These are phyloP conservation scores for Melanotaenia nigrans DNA, from an alignment of 2,797 vertebrate genomes.

Conservation along the genomic window DNA sequence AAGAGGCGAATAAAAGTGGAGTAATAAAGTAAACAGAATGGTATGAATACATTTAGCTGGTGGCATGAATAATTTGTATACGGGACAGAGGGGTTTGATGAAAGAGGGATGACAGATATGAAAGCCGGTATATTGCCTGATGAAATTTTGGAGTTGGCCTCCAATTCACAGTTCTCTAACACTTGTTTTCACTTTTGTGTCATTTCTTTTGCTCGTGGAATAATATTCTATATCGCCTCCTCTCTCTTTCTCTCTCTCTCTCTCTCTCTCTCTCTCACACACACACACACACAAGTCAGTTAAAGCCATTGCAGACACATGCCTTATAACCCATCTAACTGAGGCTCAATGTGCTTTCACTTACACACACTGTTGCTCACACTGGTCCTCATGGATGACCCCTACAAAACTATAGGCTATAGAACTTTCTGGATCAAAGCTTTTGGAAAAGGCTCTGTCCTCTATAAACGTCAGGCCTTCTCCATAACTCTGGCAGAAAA, in stretches of 20 bases:
- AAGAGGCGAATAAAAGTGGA: conserved; percentile 80
- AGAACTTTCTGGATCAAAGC: conserved; percentile 79
- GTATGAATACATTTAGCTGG: conserved; percentile 82
- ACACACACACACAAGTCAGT: not conserved
- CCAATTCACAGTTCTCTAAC: conserved; percentile 36
- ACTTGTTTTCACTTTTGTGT: conserved; percentile 29
- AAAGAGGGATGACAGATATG: conserved; percentile 72
- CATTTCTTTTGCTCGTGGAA: conserved; percentile 12
- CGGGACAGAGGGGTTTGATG: conserved; percentile 67
- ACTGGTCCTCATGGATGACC: conserved; percentile 71
- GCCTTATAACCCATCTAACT: conserved; percentile 32
- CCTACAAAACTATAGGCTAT: conserved; percentile 62
- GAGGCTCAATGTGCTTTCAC: conserved; percentile 73
- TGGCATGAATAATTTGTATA: conserved; percentile 80
- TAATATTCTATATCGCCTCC: conserved; percentile 2
- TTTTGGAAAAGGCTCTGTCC: conserved; percentile 65
- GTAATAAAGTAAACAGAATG: conserved; percentile 85
- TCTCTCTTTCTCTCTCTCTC: not conserved
- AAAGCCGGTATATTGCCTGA: conserved; percentile 55
- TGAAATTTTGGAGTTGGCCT: conserved; percentile 49
- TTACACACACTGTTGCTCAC: conserved; percentile 68
- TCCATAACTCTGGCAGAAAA: conserved; percentile 73
- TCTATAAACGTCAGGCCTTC: conserved; percentile 71
- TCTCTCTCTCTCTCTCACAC: too few relatives aligned
- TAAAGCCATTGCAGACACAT: conserved; percentile 25